Evolutionary conservation across 2,888 invertebrate genomes (phyloP).

Genomic region (Dexiosoma caninum): DNA sequence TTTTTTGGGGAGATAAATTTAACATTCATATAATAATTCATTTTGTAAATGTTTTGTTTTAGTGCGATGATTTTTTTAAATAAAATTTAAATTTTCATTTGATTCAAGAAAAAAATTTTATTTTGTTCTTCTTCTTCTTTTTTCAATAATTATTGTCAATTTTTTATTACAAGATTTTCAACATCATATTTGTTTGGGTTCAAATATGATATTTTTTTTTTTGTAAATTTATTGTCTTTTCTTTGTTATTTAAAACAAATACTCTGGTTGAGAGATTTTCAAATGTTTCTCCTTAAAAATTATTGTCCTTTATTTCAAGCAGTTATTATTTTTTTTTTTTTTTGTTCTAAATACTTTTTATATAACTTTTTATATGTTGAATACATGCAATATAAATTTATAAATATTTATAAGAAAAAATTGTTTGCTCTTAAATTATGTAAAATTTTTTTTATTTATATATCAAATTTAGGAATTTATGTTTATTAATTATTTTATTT

Average conservation of each 20-base stretch:
- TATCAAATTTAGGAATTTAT: conserved; percentile 49
- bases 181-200: conserved; percentile 31
- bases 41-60: conserved; percentile 24
- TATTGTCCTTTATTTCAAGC: conserved; percentile 62
- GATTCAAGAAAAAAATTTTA: conserved; percentile 21
- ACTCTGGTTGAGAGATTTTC: conserved; percentile 46
- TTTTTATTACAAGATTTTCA: conserved; percentile 54
- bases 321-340: too few species aligned
- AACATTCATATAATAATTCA: conserved; percentile 37
- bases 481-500: conserved; percentile 48
- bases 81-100: conserved; percentile 22
- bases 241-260: conserved; percentile 50
- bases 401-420: conserved; percentile 35
- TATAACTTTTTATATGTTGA: conserved; percentile 16
- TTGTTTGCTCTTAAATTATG: conserved; percentile 43
- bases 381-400: conserved; percentile 54
- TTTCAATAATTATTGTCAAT: conserved; percentile 46
- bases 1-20: conserved; percentile 29
- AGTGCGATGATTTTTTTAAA: not conserved
- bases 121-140: conserved; percentile 3
- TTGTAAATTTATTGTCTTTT: conserved; percentile 33
- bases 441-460: conserved; percentile 35
- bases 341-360: conserved; percentile 19
- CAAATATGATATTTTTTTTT: conserved; percentile 16
- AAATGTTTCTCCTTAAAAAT: conserved; percentile 48